A percentile compares a stretch with the other conserved stretches of the same genome.
Evolutionary conservation across 2,888 invertebrate genomes (phyloP).

Genomic region (Aleiodes leptofemur): DNA sequence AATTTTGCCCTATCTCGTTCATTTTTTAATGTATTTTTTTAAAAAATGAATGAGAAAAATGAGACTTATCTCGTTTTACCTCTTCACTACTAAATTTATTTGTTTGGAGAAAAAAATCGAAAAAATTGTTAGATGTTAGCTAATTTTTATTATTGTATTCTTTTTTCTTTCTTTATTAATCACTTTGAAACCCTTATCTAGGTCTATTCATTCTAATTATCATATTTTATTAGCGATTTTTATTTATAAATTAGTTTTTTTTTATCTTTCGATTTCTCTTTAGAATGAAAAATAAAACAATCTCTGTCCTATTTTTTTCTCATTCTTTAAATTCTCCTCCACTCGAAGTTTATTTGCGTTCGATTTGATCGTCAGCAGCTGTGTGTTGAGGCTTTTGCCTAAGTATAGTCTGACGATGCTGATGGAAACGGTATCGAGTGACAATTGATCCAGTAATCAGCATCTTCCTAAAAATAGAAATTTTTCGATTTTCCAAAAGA

Average conservation of each 20-base stretch:
- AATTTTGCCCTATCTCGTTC: no score
- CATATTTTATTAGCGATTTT: neutral
- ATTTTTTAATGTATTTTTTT: no score
- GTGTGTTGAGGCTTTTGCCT: constrained; percentile 58
- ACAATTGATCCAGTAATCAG: constrained; percentile 59
- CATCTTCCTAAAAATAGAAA: constrained; percentile 57
- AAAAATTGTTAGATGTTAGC: no score
- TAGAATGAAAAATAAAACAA: neutral
- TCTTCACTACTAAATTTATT: no score
- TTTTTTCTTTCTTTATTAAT: no score
- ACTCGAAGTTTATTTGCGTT: constrained; percentile 69
- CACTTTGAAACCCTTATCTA: no score
- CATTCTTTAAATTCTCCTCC: constrained; percentile 29
- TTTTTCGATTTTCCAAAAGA: neutral
- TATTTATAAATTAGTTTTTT: no score
- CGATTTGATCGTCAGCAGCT: constrained; percentile 67
- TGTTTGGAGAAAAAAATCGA: no score
- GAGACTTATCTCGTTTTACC: no score
- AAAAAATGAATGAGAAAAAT: no score
- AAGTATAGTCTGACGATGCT: constrained; percentile 63
- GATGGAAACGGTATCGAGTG: constrained; percentile 64
- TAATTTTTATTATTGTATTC: no score
- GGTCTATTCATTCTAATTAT: neutral
- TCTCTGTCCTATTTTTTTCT: constrained; percentile 32
- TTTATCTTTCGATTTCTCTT: neutral